phyloP scores from a whole-genome alignment of 2,113 vertebrate genomes.

The Crotophaga sulcirostris region DNA sequence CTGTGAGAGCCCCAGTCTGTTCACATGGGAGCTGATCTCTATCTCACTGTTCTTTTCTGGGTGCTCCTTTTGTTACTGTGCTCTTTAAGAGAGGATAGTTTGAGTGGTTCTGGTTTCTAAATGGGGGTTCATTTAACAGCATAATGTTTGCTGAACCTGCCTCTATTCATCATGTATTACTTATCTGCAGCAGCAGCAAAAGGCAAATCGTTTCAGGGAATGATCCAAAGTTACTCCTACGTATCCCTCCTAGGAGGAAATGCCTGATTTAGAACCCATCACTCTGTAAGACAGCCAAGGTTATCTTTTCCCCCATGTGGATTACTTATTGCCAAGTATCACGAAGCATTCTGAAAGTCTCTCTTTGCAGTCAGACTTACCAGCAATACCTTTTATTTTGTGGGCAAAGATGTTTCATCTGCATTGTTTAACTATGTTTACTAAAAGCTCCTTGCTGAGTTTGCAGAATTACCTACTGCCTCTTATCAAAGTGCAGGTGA shows the following conservation, averaged over 20 bases:
- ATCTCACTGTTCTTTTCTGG: background rate
- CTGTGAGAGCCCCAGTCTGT: background rate
- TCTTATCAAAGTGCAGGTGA: background rate
- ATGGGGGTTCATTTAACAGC: background rate
- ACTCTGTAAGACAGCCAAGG: background rate
- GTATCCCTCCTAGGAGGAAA: background rate
- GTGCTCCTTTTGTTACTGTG: background rate
- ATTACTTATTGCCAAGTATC: background rate
- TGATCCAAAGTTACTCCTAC: background rate
- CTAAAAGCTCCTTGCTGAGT: background rate
- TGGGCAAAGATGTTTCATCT: background rate
- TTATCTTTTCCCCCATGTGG: background rate
- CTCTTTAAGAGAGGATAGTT: background rate
- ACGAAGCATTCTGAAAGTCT: background rate
- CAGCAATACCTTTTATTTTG: background rate
- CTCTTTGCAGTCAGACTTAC: background rate
- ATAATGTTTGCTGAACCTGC: background rate
- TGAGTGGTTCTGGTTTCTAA: background rate
- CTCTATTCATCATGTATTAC: background rate
- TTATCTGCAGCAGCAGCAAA: background rate
- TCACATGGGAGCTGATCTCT: background rate
- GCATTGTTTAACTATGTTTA: background rate
- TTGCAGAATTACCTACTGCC: background rate
- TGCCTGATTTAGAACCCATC: background rate
- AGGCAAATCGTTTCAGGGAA: background rate